Evolutionary conservation across 2,888 invertebrate species (phyloP).

Genomic region (Apamea anceps): DNA sequence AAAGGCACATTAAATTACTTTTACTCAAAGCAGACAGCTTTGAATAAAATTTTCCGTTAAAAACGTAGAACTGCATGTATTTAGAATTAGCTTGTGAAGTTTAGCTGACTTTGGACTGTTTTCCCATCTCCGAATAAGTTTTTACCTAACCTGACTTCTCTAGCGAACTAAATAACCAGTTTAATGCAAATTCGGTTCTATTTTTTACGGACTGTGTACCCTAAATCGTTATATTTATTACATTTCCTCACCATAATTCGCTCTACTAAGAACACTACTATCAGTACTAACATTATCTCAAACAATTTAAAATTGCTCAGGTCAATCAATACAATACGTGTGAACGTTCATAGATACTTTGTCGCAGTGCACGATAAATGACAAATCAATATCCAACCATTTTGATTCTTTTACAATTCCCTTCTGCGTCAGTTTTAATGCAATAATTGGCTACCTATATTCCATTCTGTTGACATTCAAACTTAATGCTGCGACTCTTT

Average conservation of each 20-base stretch:
- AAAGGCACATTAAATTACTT: conserved; percentile 26
- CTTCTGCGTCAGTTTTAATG: neutral
- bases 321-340: conserved; percentile 1
- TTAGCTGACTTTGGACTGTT: neutral
- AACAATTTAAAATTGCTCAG: neutral
- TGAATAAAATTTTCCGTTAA: neutral
- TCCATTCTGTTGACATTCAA: neutral
- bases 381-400: conserved; percentile 45
- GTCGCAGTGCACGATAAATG: conserved; percentile 40
- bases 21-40: neutral
- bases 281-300: too few species aligned
- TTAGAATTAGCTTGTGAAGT: neutral
- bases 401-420: conserved; percentile 26
- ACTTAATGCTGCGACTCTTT: neutral
- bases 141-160: neutral
- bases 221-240: neutral
- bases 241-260: neutral
- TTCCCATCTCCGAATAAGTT: neutral
- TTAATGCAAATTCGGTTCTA: neutral
- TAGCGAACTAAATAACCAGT: too few species aligned
- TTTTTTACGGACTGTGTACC: neutral
- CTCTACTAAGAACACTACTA: neutral
- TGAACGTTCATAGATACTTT: conserved; percentile 17
- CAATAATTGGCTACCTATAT: neutral
- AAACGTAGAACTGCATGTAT: conserved; percentile 8